Percentiles rank a stretch among this genome's conserved stretches.
phyloP scores from a whole-genome alignment of 1,140 invertebrate genomes.

The Mycetomoellerius zeteki region DNA sequence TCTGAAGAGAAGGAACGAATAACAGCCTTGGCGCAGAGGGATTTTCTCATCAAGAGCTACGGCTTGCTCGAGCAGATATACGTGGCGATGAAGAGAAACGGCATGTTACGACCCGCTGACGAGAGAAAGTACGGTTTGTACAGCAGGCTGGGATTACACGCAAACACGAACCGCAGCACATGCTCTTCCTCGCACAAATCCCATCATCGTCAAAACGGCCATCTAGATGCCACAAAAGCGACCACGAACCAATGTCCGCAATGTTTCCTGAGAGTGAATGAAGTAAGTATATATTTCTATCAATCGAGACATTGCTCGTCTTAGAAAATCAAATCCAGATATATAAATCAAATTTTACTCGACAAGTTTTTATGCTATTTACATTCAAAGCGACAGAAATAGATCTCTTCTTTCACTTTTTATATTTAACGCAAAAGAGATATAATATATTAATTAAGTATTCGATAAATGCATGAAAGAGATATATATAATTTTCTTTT shows the following conservation, averaged over 20 bases:
- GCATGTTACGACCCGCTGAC: constrained; percentile 87
- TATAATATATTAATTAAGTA: not conserved
- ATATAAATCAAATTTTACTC: too few species aligned
- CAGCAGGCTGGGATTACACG: constrained; percentile 74
- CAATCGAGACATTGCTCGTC: not conserved
- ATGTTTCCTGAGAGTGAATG: constrained; percentile 55
- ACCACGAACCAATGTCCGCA: constrained; percentile 29
- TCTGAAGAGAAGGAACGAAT: constrained; percentile 89
- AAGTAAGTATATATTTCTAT: constrained; percentile 31
- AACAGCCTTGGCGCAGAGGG: constrained; percentile 88
- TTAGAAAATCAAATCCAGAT: not conserved
- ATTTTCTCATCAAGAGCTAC: constrained; percentile 89
- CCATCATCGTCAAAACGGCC: constrained; percentile 19
- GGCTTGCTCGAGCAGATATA: constrained; percentile 89
- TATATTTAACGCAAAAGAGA: not conserved
- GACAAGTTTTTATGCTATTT: not conserved
- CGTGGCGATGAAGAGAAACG: constrained; percentile 88
- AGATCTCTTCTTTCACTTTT: not conserved
- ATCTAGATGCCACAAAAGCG: not conserved
- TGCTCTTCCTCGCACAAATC: constrained; percentile 16
- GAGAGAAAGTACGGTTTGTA: constrained; percentile 88
- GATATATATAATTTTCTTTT: not conserved
- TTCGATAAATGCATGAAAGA: not conserved
- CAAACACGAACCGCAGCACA: constrained; percentile 8
- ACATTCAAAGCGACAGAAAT: not conserved